A percentile compares a stretch with the other conserved stretches of the same genome.
phyloP scores from a whole-genome alignment of 2,113 vertebrate species.

The Nycticryphes semicollaris region DNA sequence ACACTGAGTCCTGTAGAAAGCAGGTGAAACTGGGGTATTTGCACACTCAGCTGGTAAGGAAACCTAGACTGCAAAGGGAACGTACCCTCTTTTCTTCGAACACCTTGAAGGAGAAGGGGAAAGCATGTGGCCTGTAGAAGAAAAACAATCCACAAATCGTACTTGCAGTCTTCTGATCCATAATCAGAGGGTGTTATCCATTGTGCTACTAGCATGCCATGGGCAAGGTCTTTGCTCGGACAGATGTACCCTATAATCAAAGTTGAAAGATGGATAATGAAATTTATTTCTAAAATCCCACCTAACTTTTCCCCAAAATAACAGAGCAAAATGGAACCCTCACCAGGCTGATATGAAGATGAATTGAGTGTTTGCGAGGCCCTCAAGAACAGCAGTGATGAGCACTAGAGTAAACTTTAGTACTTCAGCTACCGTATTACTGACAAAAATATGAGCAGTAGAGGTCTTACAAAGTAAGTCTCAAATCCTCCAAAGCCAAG shows the following conservation, averaged over 20 bases:
- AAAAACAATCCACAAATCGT: not conserved
- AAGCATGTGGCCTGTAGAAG: not conserved
- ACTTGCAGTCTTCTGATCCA: not conserved
- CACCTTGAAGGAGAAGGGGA: not conserved
- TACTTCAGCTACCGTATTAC: not conserved
- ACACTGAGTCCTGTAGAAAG: not conserved
- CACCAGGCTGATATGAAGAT: not conserved
- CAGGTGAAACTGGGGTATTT: not conserved
- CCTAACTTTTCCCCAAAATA: conserved; percentile 1
- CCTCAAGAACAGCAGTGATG: not conserved
- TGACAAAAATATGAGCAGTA: not conserved
- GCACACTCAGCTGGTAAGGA: not conserved
- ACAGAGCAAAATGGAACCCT: not conserved
- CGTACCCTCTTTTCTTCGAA: not conserved
- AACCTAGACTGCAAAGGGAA: not conserved
- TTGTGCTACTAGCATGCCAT: not conserved
- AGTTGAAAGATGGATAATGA: not conserved
- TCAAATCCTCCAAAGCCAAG: not conserved
- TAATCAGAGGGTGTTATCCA: not conserved
- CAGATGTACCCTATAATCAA: not conserved
- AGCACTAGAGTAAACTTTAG: not conserved
- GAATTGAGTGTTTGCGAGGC: not conserved
- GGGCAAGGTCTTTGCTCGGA: not conserved
- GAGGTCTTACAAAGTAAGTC: not conserved
- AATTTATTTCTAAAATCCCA: conserved; percentile 9